Evolutionary conservation across 1,140 invertebrate genomes (phyloP), one percentile per base, ranked within the genome.

Genomic region (Drosophila orena): DNA sequence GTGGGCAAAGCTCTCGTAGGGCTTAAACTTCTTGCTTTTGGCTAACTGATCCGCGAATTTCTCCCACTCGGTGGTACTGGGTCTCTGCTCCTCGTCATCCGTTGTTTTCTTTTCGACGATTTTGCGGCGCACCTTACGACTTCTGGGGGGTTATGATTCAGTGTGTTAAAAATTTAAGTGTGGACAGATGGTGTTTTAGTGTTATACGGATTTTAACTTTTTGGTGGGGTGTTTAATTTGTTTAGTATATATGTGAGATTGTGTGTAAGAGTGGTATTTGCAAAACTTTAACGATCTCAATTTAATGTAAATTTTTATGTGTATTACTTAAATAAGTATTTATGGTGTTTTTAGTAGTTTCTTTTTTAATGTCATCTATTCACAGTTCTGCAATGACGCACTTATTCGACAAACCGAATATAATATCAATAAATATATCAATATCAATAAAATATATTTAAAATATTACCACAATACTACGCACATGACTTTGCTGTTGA

Each of bases 41-140:
- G 90, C 86, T 65, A 91, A 46, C 27, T 83, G 71, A 64, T 91
- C 90, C 7, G 90, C 90, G 56, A 89, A 81, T 35, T 83, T 91
- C 15, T 91, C 90, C 90, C 90, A 91, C 38, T 91, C 90, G 15
- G 90, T 91, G 30, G 90, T 91, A 42, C 52, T 76, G 14, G 90
- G 90, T 11, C 90, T 74, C 2, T 20, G 79, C 12, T 49, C 57
- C 6, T 84, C 80, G 10, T 76, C 46, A n/a, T 70, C 61, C 20
- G 54, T 62, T 12, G 69, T 43, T 17, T 17, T 11, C 52, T 49
- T 15, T 15, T 14, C n/a, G 24, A 47, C 27, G 0, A 14, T 3
- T 30, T 34, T 53, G 7, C 64, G 68, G 22, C 77, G 78, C 20
- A 61, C 22, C 54, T 62, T 60, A 15, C 30, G 69, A 37, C n/a